These are phyloP conservation scores for Bolinopsis microptera DNA, from an alignment of 37 sponge, comb jelly and placozoan species.

Conservation along the genomic window DNA sequence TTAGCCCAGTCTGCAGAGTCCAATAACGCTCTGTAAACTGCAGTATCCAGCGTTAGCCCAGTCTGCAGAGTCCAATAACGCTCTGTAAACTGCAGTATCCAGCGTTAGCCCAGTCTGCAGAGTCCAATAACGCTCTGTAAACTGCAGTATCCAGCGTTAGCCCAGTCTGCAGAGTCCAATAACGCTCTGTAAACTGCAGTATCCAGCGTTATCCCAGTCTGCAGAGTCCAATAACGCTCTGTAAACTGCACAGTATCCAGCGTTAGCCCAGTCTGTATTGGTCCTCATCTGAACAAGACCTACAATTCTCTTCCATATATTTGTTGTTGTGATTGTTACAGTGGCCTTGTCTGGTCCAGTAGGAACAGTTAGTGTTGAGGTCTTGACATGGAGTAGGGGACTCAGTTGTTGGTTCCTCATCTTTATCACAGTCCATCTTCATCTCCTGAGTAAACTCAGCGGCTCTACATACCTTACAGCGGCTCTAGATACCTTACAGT, in stretches of 20 bases:
- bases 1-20: no score
- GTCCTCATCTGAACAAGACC: background rate
- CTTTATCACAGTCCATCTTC: slow-evolving; percentile 6
- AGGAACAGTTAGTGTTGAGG: background rate
- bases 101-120: no score
- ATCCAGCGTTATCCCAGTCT: no score
- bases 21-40: no score
- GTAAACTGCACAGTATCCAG: background rate
- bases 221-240: background rate
- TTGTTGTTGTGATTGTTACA: background rate
- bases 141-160: no score
- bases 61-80: no score
- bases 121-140: no score
- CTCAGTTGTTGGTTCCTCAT: background rate
- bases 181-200: no score
- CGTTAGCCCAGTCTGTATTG: background rate
- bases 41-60: no score
- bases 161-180: no score
- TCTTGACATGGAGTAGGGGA: background rate
- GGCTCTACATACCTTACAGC: background rate
- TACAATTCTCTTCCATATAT: background rate
- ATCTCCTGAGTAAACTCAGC: background rate
- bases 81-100: no score
- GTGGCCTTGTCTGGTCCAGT: background rate
- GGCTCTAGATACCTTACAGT: background rate